These are phyloP conservation scores for Bucorvus abyssinicus DNA, from an alignment of 2,797 vertebrate genomes.

Conservation along the genomic window DNA sequence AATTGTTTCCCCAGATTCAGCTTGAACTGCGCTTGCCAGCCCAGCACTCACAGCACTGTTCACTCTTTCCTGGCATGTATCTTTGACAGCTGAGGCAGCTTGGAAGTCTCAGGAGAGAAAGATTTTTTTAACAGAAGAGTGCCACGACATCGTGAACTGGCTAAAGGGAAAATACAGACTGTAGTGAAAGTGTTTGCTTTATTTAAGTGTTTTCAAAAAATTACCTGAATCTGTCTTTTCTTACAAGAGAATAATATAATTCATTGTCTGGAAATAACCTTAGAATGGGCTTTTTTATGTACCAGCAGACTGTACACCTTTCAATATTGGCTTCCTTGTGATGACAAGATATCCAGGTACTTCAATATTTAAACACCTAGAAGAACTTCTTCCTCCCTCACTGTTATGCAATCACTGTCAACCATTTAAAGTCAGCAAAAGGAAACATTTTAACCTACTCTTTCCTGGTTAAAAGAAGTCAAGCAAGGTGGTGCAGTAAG, in stretches of 20 bases:
- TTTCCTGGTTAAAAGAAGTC: not conserved
- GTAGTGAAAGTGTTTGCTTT: not conserved
- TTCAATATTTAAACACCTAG: not conserved
- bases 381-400: not conserved
- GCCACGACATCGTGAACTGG: not conserved
- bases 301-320: not conserved
- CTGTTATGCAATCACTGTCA: not conserved
- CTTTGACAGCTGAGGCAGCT: not conserved
- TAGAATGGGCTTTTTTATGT: not conserved
- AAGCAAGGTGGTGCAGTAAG: not conserved
- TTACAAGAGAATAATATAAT: not conserved
- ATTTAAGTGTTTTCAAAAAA: not conserved
- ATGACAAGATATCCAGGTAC: not conserved
- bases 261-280: not conserved
- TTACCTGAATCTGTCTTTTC: not conserved
- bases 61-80: not conserved
- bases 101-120: not conserved
- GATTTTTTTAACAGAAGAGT: not conserved
- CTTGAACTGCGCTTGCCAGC: not conserved
- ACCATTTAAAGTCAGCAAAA: not conserved
- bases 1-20: not conserved
- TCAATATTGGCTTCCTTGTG: not conserved
- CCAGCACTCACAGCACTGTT: not conserved
- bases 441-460: not conserved
- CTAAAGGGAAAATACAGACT: not conserved